phyloP scores from a whole-genome alignment of 2,113 vertebrate species.

The Panthera leo region DNA sequence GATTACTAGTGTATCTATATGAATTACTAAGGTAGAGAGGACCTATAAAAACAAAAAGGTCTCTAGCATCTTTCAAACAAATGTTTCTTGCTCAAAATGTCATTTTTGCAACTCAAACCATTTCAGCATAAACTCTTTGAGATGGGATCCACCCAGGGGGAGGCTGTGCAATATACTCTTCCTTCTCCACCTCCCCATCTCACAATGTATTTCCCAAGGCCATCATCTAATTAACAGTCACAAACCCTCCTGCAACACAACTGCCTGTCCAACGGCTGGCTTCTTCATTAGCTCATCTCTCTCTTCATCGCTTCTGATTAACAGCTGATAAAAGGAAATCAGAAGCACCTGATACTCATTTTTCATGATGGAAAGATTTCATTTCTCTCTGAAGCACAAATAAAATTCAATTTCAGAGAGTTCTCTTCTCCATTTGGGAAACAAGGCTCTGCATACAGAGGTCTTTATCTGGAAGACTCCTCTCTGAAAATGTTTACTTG shows the following conservation, averaged over 20 bases:
- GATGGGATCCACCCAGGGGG: slow-evolving; percentile 16
- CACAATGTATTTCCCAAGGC: slow-evolving; percentile 54
- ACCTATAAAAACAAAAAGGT: neutral
- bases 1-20: neutral
- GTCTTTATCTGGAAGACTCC: neutral
- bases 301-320: slow-evolving; percentile 61
- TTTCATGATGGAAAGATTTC: slow-evolving; percentile 56
- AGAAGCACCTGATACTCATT: slow-evolving; percentile 71
- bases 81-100: slow-evolving; percentile 10
- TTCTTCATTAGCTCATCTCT: slow-evolving; percentile 68
- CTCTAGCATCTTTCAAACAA: neutral
- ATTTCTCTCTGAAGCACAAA: slow-evolving; percentile 59
- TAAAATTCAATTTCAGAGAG: slow-evolving; percentile 58
- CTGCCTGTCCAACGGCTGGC: neutral
- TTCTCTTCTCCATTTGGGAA: slow-evolving; percentile 19
- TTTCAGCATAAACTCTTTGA: slow-evolving; percentile 27
- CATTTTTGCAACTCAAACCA: neutral
- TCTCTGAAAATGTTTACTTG: slow-evolving; percentile 29
- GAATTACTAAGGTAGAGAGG: neutral
- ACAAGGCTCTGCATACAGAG: neutral
- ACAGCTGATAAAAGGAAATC: slow-evolving; percentile 66
- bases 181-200: neutral
- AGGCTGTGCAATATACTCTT: slow-evolving; percentile 18
- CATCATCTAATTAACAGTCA: slow-evolving; percentile 61
- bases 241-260: slow-evolving; percentile 38